Conservation (phyloP, 2,797 vertebrate genomes). For the Cottoperca gobio region DNA sequence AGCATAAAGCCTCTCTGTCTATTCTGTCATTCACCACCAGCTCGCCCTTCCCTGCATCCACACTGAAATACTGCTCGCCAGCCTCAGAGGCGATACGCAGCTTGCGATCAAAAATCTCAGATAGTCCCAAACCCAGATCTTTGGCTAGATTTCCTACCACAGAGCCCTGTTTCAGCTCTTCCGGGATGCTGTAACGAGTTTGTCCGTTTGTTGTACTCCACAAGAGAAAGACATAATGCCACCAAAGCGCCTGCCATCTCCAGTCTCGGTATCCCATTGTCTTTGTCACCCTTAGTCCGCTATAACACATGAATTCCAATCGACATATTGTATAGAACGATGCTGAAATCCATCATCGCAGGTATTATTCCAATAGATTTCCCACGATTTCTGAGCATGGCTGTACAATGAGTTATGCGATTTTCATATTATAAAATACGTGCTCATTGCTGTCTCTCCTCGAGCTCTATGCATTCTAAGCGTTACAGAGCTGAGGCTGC, state of each 20-base stretch:
- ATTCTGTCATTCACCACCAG: slow-evolving; percentile 87
- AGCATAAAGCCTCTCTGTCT: slow-evolving; percentile 87
- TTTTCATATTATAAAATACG: neutral
- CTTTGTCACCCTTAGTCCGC: slow-evolving; percentile 58
- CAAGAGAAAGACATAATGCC: slow-evolving; percentile 69
- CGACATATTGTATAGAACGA: neutral
- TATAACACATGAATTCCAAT: slow-evolving; percentile 25
- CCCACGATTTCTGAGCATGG: neutral
- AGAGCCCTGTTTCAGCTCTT: slow-evolving; percentile 86
- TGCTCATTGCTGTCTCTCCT: slow-evolving; percentile 14
- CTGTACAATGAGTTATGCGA: neutral
- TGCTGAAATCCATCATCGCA: slow-evolving; percentile 11
- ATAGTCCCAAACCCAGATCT: slow-evolving; percentile 85
- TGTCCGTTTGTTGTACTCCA: slow-evolving; percentile 79
- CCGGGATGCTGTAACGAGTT: slow-evolving; percentile 88
- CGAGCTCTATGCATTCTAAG: slow-evolving; percentile 1
- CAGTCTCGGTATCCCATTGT: slow-evolving; percentile 59
- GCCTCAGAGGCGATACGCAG: slow-evolving; percentile 85
- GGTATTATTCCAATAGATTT: neutral
- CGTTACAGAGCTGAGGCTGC: slow-evolving; percentile 44
- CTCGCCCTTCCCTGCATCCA: slow-evolving; percentile 85
- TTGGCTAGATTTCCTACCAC: slow-evolving; percentile 89
- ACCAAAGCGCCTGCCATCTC: slow-evolving; percentile 67
- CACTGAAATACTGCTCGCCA: slow-evolving; percentile 86
- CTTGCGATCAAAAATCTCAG: slow-evolving; percentile 85